Evolutionary conservation across 1,140 invertebrate species (phyloP), one percentile per base, ranked within the genome.

Genomic region (Caenorhabditis briggsae): DNA sequence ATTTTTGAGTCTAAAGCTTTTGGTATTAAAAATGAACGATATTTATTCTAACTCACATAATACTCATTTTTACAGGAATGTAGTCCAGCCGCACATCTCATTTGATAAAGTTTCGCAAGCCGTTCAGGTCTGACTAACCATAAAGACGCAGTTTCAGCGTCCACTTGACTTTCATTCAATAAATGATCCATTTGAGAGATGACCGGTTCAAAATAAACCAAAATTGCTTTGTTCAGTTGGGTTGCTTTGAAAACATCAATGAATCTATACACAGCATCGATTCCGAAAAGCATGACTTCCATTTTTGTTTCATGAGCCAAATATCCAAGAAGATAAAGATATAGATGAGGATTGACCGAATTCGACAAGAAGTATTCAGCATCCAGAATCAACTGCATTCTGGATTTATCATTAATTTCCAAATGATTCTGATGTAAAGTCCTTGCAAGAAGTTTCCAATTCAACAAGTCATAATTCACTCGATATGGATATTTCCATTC

Each of bases 401-500:
- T 50, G 3, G 90, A 91, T 89, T 91, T 92, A n/a, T 87, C 50
- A 12, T 92, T 89, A 18, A 92, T 92, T 50, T 92, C 91, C 12
- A 65, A 23, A 53, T 88, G 89, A 70, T 92, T 90, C 50, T 86
- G 85, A 61, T 55, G 41, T 86, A 91, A 90, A 82, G 89, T 87
- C 65, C 89, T 87, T 46, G 92, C 92, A 6, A 92, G 50, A 82
- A 92, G 85, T 78, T 86, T 88, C 91, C 91, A 92, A 85, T 92
- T 92, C 25, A 88, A 82, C 41, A 89, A 41, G 82, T 92, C 91
- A 61, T 92, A 92, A 64, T 92, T 91, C 41, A 91, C 91, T 85
- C 89, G 86, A 65, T 89, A 91, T 9, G 90, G 87, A 83, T 90
- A 91, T 20, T 86, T 82, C 91, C 91, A 92, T 82, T 92, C 89